Base-by-base conservation (phyloP, 2,888 invertebrate genomes). In the Trachelus tabidus region DNA sequence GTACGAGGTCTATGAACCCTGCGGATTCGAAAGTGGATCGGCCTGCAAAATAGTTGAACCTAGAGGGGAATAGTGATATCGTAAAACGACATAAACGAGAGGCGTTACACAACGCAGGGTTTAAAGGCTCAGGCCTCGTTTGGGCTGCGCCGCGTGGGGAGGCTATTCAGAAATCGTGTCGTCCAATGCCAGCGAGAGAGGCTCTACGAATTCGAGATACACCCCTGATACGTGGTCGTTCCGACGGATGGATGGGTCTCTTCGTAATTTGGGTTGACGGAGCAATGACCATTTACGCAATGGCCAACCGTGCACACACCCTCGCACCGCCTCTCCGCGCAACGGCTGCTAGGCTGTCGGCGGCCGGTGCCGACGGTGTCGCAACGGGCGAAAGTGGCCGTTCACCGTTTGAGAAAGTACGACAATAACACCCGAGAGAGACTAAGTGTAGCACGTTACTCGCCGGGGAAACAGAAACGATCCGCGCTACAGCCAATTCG, bases 201-300 rank as follows among this genome's bases (percentile, higher is more conserved):
- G 56, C 15, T 23, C 23, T 56, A 9, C 9, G 15, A 23, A 9
- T 23, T 9, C 23, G 23, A 56, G 40, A 15, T 15, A 40, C 23
- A 23, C 15, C 35, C 12, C 35, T 11, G 12, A 12, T 35, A 35
- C 23, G 23, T 9, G 23, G 23, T 9, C 9, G 23, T 56, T 56
- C 56, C 23, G 15, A 56, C 23, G 56, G 56, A 56, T 15, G 15
- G 40, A 40, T 56, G 56, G 56, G 23, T 23, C 23, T 71, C 2
- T 12, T 71, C 84, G 87, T 87, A 90, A 90, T 89, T 87, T 86
- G 85, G 87, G 89, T 87, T 87, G 87, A 83, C 85, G 84, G 91
- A 88, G 88, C 89, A 86, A 88, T 87, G 90, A 90, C 90, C 90
- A 88, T 91, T 91, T 90, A 90, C 90, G 90, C 90, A 90, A 91